Conservation (phyloP, 2,797 vertebrate species). For the Amblyraja radiata region DNA sequence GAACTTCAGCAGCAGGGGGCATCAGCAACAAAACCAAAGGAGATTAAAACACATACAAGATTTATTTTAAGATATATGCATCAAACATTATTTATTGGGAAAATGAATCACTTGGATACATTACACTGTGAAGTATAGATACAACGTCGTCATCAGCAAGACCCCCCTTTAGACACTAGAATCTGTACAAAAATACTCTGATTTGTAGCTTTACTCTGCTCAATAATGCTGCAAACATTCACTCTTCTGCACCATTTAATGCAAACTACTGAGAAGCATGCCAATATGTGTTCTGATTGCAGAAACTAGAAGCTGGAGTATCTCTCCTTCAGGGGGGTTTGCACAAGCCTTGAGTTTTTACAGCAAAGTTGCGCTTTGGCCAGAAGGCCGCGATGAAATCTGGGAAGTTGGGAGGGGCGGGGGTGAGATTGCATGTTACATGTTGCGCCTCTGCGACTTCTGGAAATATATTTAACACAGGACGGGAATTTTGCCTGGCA, state of each 20-base stretch:
- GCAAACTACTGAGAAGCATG: background rate
- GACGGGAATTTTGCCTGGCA: background rate
- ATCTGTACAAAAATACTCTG: conserved; percentile 44
- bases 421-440: background rate
- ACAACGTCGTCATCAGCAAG: conserved; percentile 40
- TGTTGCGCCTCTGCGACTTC: background rate
- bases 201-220: conserved; percentile 15
- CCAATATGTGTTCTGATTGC: background rate
- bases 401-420: background rate
- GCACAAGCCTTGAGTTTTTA: background rate
- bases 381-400: background rate
- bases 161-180: conserved; percentile 41
- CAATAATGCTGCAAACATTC: conserved; percentile 28
- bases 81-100: conserved; percentile 56
- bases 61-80: conserved; percentile 40
- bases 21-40: background rate
- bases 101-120: conserved; percentile 46
- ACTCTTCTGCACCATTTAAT: conserved; percentile 15
- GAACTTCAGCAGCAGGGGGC: background rate
- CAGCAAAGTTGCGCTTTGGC: background rate
- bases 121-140: conserved; percentile 46
- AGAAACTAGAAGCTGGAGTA: background rate
- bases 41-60: conserved; percentile 11
- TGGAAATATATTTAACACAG: background rate
- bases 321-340: background rate